Evolutionary conservation across 2,888 invertebrate species (phyloP).

Genomic region (Strigamia transsilvanica): DNA sequence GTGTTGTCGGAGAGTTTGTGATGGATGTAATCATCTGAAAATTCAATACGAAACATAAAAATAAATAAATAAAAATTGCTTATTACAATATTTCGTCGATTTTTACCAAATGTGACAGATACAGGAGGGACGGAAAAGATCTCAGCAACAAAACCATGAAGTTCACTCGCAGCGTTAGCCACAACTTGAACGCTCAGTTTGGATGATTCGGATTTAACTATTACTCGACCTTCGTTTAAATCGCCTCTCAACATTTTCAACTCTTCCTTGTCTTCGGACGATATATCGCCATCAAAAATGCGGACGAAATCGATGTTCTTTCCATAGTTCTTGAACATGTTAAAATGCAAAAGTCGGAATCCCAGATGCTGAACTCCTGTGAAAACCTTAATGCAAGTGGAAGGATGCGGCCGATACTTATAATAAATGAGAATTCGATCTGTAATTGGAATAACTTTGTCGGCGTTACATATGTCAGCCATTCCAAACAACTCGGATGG

Average conservation of each 20-base stretch:
- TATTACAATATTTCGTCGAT: not conserved
- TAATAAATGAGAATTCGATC: slow-evolving; percentile 92
- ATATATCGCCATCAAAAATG: slow-evolving; percentile 90
- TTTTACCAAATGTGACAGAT: slow-evolving; percentile 22
- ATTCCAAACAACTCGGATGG: slow-evolving; percentile 93
- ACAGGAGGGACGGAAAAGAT: slow-evolving; percentile 83
- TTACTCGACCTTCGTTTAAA: not conserved
- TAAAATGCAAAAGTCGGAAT: slow-evolving; percentile 81
- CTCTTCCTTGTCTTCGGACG: slow-evolving; percentile 65
- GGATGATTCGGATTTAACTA: slow-evolving; percentile 64
- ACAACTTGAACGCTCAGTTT: slow-evolving; percentile 84
- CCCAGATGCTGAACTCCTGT: slow-evolving; percentile 58
- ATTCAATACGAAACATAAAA: not conserved
- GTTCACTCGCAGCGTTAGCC: slow-evolving; percentile 91
- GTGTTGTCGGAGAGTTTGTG: not conserved
- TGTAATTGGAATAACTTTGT: slow-evolving; percentile 87
- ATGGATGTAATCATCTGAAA: slow-evolving; percentile 24
- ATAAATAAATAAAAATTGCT: not conserved
- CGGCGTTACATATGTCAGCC: slow-evolving; percentile 94
- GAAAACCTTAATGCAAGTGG: slow-evolving; percentile 86
- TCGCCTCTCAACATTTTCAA: not conserved
- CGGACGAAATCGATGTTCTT: slow-evolving; percentile 84
- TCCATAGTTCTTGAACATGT: slow-evolving; percentile 87
- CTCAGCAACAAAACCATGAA: slow-evolving; percentile 98
- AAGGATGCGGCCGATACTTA: slow-evolving; percentile 94